Evolutionary conservation across 2,797 vertebrate genomes (phyloP).

Genomic region (Tinamus major): DNA sequence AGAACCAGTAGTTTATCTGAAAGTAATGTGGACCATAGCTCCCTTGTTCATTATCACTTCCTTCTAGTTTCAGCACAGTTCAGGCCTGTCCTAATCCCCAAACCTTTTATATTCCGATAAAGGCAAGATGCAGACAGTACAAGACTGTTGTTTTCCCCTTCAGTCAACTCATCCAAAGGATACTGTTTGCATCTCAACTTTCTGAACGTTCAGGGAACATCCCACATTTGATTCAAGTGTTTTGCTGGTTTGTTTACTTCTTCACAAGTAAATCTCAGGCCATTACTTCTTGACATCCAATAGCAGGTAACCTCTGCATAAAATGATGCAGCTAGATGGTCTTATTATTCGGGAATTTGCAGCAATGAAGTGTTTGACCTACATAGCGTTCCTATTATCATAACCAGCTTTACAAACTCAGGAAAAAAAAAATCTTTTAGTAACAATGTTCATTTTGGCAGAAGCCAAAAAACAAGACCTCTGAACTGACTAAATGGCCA

Average conservation of each 20-base stretch:
- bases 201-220: neutral
- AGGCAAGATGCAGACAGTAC: too few relatives aligned
- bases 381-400: neutral
- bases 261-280: neutral
- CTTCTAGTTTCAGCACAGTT: neutral
- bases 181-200: neutral
- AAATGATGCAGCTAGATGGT: neutral
- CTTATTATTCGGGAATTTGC: neutral
- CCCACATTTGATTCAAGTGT: neutral
- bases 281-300: neutral
- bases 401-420: neutral
- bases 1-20: slow-evolving; percentile 18
- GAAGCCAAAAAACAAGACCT: neutral
- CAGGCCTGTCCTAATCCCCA: neutral
- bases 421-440: neutral
- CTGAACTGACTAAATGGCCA: neutral
- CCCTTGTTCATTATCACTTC: neutral
- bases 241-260: neutral
- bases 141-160: neutral
- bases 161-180: neutral
- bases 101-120: too few relatives aligned
- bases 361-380: slow-evolving; percentile 49
- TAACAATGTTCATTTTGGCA: neutral
- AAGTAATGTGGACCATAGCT: neutral
- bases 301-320: slow-evolving; percentile 2